phyloP scores from a whole-genome alignment of 2,797 vertebrate genomes.

The Hafferia zeledoni region DNA sequence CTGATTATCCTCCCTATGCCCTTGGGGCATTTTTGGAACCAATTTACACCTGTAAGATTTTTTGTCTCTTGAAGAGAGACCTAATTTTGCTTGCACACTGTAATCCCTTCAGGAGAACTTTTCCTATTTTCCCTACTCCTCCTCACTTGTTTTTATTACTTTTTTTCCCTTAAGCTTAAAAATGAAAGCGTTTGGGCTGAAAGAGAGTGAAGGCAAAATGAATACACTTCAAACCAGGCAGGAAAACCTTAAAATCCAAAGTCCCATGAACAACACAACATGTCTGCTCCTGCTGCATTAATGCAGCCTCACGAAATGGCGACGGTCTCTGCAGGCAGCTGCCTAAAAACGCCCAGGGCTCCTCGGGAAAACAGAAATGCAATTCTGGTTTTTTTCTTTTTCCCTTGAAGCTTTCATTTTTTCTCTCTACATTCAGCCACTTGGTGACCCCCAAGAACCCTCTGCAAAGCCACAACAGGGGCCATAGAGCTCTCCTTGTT shows the following conservation, averaged over 20 bases:
- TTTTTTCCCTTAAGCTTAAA: background rate
- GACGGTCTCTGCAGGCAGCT: constrained; percentile 8
- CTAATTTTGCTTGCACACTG: background rate
- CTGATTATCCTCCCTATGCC: background rate
- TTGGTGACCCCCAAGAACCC: background rate
- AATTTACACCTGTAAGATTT: background rate
- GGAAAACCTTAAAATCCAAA: background rate
- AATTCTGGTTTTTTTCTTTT: background rate
- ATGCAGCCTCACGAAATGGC: constrained; percentile 43
- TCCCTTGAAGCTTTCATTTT: background rate
- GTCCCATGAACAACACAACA: background rate
- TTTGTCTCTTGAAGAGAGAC: background rate
- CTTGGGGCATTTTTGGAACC: background rate
- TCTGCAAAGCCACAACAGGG: background rate
- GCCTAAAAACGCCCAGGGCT: background rate
- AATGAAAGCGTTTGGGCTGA: background rate
- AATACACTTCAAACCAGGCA: background rate
- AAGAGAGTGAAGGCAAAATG: background rate
- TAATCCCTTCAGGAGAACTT: background rate
- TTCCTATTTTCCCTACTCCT: background rate
- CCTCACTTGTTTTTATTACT: background rate
- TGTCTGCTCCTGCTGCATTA: constrained; percentile 24
- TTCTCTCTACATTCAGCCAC: background rate
- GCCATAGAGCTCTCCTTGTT: background rate
- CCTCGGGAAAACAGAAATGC: background rate